These are phyloP conservation scores for Doryteuthis pealeii DNA, from an alignment of 1,140 invertebrate genomes.

Conservation along the genomic window DNA sequence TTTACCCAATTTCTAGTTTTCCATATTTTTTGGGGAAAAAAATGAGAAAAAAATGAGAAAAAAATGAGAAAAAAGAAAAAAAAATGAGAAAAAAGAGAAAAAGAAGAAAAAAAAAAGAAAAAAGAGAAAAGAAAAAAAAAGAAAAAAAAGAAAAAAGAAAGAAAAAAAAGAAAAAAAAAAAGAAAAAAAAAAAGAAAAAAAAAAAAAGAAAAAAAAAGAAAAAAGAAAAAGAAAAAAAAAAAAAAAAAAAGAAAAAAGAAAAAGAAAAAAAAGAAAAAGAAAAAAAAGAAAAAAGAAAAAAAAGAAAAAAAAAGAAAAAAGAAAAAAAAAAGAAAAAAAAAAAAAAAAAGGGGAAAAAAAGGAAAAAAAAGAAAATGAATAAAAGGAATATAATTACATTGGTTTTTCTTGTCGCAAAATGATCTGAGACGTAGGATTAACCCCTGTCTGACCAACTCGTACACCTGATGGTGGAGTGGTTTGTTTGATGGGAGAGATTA, in stretches of 20 bases:
- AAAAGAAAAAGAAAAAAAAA: neutral
- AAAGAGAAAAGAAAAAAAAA: neutral
- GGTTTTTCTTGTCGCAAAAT: constrained; percentile 3
- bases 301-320: too few relatives aligned
- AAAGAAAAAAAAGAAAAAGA: too few relatives aligned
- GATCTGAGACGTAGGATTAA: neutral
- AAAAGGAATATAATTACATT: too few relatives aligned
- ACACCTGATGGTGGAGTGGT: constrained; percentile 19
- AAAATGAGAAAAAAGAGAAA: neutral
- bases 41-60: neutral
- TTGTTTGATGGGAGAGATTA: constrained; percentile 19
- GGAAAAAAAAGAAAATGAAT: too few relatives aligned
- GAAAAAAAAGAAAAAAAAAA: neutral
- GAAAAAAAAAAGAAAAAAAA: too few relatives aligned
- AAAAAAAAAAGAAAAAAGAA: neutral
- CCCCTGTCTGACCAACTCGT: constrained; percentile 4
- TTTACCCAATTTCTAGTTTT: too few relatives aligned
- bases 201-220: neutral
- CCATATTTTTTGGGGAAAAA: neutral
- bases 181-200: neutral
- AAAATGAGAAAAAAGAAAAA: constrained; percentile 1
- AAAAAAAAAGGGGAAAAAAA: too few relatives aligned
- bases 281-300: too few relatives aligned
- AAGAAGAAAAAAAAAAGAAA: neutral
- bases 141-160: neutral